Conservation (phyloP, 2,888 invertebrate genomes). For the Patella caerulea region DNA sequence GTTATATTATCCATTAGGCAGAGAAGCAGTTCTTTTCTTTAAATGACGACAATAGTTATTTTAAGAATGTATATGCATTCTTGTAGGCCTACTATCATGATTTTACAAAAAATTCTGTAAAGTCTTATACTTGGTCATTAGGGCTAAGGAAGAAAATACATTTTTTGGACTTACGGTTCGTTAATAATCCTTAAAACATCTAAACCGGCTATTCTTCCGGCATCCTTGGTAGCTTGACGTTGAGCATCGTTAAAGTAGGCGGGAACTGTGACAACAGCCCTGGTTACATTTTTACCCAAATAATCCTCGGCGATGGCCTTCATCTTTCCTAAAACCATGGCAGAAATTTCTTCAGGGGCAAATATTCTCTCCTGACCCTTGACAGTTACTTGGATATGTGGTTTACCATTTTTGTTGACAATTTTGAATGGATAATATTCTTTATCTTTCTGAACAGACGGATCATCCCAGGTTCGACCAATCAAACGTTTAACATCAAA, state of each 20-base stretch:
- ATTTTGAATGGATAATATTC: constrained; percentile 98
- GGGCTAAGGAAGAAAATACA: too few relatives aligned
- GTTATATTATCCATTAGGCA: too few relatives aligned
- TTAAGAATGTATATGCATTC: too few relatives aligned
- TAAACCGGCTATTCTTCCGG: constrained; percentile 92
- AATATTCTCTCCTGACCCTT: constrained; percentile 80
- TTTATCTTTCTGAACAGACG: constrained; percentile 92
- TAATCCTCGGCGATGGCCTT: constrained; percentile 98
- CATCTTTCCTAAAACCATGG: constrained; percentile 98
- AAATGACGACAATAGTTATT: too few relatives aligned
- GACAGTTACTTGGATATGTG: constrained; percentile 82
- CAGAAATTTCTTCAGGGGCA: constrained; percentile 98
- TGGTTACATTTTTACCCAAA: constrained; percentile 89
- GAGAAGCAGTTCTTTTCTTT: too few relatives aligned
- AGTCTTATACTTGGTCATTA: too few relatives aligned
- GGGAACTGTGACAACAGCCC: constrained; percentile 94
- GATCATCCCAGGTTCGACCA: constrained; percentile 95
- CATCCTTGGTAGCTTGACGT: constrained; percentile 98
- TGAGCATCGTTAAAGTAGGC: constrained; percentile 99
- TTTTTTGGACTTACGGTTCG: constrained; percentile 75
- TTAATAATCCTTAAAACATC: constrained; percentile 97
- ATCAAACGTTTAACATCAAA: constrained; percentile 99
- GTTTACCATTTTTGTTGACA: constrained; percentile 89
- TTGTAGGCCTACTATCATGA: too few relatives aligned
- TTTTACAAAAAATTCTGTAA: too few relatives aligned